Evolutionary conservation across 2,113 vertebrate species (phyloP), one percentile per base, ranked within the genome.

Genomic region (Eurypyga helias): DNA sequence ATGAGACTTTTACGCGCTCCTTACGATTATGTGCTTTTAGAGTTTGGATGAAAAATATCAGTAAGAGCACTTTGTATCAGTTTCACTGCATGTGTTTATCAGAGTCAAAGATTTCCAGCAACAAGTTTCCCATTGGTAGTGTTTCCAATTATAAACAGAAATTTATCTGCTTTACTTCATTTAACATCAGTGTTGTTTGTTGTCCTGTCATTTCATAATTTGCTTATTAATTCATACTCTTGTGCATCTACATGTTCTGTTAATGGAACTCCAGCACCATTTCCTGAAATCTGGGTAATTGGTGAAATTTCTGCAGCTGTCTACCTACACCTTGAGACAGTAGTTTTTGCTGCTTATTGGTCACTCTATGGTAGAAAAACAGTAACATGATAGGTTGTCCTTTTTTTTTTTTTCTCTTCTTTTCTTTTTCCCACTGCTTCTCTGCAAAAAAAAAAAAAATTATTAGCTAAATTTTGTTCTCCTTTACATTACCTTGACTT

Each of bases 251-350:
- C 4, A 26, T 88, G 2, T 43, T 85, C 36, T 66, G 19, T 36
- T 89, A 79, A 79, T 70, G 66, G 92, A 91, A 69, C 8, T 49
- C 38, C 14, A 52, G 38, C 16, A 62, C 13, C 21, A 52, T 65
- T 90, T 81, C 67, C 67, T 64, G 86, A 94, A 77, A 81, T 51
- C 14, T 92, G 58, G 34, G 45, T 85, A 82, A 78, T 33, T 55
- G 33, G 13, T 73, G 9, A 71, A 46, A 75, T 94, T 13, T 48
- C 57, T 86, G 43, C 45, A 87, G 60, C 38, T 76, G 11, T 60
- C 31, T 85, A 70, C 23, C 1, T 3, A 49, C 57, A 26, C 17
- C 28, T 85, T 76, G 55, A 96, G 46, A 83, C 33, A 75, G 16
- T 86, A 41, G 36, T 69, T 87, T 95, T 90, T n/a, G 49, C 19